Evolutionary conservation across 1,140 invertebrate genomes (phyloP).

Genomic region (Aphis gossypii): DNA sequence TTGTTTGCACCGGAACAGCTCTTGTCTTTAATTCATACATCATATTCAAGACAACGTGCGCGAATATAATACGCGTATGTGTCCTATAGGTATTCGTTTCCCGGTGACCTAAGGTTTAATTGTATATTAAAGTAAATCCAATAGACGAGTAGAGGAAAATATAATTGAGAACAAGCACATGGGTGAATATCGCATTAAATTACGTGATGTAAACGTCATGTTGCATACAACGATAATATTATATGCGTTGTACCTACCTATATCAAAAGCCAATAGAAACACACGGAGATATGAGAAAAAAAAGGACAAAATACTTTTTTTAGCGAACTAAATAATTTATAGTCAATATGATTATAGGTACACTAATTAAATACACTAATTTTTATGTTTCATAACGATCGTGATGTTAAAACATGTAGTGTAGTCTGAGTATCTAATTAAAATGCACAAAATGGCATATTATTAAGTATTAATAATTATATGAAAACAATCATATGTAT

Average conservation of each 20-base stretch:
- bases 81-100: conserved; percentile 11
- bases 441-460: neutral
- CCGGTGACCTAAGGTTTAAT: neutral
- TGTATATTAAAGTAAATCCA: neutral
- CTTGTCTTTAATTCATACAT: neutral
- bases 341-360: neutral
- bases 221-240: neutral
- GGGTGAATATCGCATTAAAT: neutral
- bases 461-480: neutral
- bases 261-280: neutral
- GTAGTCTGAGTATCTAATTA: neutral
- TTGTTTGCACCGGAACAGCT: neutral
- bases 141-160: neutral
- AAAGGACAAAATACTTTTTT: too few relatives aligned
- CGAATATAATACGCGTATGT: neutral
- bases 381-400: neutral
- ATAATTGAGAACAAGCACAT: neutral
- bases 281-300: neutral
- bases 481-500: neutral
- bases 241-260: neutral
- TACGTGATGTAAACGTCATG: neutral
- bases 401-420: neutral
- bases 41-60: conserved; percentile 5
- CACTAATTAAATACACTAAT: neutral
- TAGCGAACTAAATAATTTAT: too few relatives aligned